These are phyloP conservation scores for Parus major DNA, from an alignment of 2,113 vertebrate species.

Conservation along the genomic window DNA sequence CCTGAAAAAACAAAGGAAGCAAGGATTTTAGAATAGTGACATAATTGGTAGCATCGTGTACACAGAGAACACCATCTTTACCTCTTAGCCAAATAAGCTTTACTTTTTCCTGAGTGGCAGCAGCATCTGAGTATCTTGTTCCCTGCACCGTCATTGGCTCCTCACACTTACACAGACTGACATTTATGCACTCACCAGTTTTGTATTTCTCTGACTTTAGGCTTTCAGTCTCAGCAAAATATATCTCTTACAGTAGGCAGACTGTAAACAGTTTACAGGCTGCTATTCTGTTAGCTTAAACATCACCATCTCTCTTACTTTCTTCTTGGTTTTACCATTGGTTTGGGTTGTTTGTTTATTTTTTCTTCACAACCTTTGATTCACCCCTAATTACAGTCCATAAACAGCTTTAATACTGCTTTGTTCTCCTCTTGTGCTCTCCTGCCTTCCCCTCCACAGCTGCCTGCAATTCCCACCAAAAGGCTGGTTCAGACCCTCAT, in stretches of 20 bases:
- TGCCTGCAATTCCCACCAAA: background rate
- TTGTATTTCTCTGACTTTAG: background rate
- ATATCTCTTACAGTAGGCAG: background rate
- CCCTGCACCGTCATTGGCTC: background rate
- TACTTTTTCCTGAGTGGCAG: background rate
- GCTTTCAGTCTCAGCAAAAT: background rate
- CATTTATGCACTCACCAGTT: background rate
- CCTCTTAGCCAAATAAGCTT: background rate
- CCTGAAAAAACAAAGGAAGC: background rate
- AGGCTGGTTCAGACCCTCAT: background rate
- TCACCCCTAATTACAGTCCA: background rate
- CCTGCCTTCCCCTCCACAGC: background rate
- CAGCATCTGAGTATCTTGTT: background rate
- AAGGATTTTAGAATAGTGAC: background rate
- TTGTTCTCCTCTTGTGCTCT: background rate
- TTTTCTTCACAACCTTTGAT: background rate
- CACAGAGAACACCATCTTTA: background rate
- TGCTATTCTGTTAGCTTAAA: background rate
- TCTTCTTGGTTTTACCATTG: background rate
- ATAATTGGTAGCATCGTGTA: background rate
- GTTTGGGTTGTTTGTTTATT: background rate
- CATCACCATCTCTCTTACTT: background rate
- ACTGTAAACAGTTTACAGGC: background rate
- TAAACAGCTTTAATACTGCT: background rate
- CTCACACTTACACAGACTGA: background rate